A percentile compares a stretch with the other conserved stretches of the same genome.
Conservation (phyloP, 2,888 invertebrate species). For the Ophraella communa region DNA sequence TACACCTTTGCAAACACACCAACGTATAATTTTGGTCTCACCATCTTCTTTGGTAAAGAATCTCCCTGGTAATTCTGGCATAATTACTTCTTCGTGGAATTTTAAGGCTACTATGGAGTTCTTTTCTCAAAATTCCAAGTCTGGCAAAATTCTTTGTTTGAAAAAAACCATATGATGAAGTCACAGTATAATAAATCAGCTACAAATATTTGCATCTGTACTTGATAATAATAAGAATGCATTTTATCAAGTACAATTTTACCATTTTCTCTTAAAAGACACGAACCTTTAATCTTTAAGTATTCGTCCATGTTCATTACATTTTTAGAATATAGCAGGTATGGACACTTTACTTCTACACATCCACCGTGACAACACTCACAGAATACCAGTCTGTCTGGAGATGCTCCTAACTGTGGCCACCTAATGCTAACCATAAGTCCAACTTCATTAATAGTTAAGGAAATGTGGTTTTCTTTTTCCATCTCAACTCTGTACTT, state of each 20-base stretch:
- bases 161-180: slow-evolving; percentile 2
- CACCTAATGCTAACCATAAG: slow-evolving; percentile 5
- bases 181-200: slow-evolving; percentile 22
- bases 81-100: slow-evolving; percentile 25
- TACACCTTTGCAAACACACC: slow-evolving; percentile 25
- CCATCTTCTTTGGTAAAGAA: slow-evolving; percentile 22
- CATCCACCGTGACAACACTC: slow-evolving; percentile 17
- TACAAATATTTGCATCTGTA: slow-evolving; percentile 30
- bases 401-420: slow-evolving; percentile 33
- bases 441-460: slow-evolving; percentile 14
- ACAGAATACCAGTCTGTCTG: slow-evolving; percentile 31
- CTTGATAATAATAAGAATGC: background rate
- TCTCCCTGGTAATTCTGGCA: slow-evolving; percentile 28
- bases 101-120: background rate
- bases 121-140: background rate
- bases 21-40: slow-evolving; percentile 15
- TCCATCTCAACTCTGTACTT: background rate
- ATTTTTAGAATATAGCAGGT: background rate
- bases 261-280: background rate
- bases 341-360: background rate
- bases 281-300: background rate
- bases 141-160: background rate
- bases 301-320: background rate
- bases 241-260: slow-evolving; percentile 1
- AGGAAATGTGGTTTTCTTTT: slow-evolving; percentile 19